Conservation (phyloP, 2,797 vertebrate genomes). For the Hipposideros larvatus region DNA sequence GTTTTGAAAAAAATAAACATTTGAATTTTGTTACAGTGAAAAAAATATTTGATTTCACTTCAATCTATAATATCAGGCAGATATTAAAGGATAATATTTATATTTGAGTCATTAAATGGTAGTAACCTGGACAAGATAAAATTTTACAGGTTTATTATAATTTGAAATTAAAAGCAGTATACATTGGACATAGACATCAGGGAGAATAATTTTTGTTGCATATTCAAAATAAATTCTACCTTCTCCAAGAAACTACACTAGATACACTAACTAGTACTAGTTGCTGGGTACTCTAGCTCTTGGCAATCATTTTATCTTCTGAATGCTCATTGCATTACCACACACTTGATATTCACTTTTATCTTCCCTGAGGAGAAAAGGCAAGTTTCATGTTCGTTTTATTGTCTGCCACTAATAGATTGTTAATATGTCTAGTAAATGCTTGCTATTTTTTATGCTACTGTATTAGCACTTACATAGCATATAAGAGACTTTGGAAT, state of each 20-base stretch:
- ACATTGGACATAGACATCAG: neutral
- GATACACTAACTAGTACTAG: neutral
- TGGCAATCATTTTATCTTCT: neutral
- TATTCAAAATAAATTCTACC: neutral
- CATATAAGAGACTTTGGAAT: neutral
- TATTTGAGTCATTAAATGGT: neutral
- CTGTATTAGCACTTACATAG: neutral
- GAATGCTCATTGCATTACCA: neutral
- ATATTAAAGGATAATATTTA: neutral
- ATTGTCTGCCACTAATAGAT: neutral
- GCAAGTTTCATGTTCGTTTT: neutral
- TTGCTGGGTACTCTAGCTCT: neutral
- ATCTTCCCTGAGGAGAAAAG: neutral
- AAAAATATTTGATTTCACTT: neutral
- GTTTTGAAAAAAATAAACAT: constrained; percentile 79
- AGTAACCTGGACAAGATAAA: neutral
- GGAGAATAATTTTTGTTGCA: neutral
- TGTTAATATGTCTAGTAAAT: neutral
- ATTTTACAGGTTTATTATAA: neutral
- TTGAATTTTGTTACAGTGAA: constrained; percentile 76
- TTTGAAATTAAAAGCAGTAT: neutral
- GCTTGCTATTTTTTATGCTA: neutral
- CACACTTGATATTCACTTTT: neutral
- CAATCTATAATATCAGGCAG: neutral
- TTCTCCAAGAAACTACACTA: neutral